These are phyloP conservation scores for Phlogophora meticulosa DNA, from an alignment of 2,888 invertebrate genomes.

Conservation along the genomic window DNA sequence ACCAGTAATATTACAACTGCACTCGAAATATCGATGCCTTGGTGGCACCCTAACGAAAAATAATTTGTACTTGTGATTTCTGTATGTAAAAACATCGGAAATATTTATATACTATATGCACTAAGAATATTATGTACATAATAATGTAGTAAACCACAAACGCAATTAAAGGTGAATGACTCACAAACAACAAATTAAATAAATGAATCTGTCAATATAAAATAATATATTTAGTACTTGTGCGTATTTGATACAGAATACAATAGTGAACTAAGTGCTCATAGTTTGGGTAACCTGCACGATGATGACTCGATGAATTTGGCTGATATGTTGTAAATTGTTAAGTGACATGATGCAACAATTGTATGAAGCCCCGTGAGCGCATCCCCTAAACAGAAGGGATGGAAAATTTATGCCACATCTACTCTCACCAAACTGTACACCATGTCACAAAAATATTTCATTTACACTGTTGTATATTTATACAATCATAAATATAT, in stretches of 20 bases:
- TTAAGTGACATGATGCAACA: slow-evolving; percentile 86
- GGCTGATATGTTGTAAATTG: slow-evolving; percentile 84
- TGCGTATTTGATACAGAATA: slow-evolving; percentile 78
- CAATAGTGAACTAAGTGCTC: slow-evolving; percentile 65
- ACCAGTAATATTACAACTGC: slow-evolving; percentile 50
- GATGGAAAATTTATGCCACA: slow-evolving; percentile 80
- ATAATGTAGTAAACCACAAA: slow-evolving; percentile 62
- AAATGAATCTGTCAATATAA: slow-evolving; percentile 65
- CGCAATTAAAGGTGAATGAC: slow-evolving; percentile 78
- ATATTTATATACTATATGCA: slow-evolving; percentile 64
- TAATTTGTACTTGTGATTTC: slow-evolving; percentile 67
- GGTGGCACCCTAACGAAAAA: slow-evolving; percentile 56
- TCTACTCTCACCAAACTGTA: slow-evolving; percentile 79
- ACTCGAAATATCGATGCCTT: slow-evolving; percentile 60
- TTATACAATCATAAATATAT: slow-evolving; percentile 86
- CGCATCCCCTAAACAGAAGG: slow-evolving; percentile 75
- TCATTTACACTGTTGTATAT: slow-evolving; percentile 83
- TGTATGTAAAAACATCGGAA: slow-evolving; percentile 60
- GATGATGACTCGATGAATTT: slow-evolving; percentile 73
- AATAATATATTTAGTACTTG: slow-evolving; percentile 71
- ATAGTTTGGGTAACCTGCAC: slow-evolving; percentile 72
- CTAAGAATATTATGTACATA: slow-evolving; percentile 67
- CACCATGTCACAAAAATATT: slow-evolving; percentile 90
- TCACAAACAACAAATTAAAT: slow-evolving; percentile 67
- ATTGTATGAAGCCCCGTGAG: slow-evolving; percentile 84